These are phyloP conservation scores for Montipora capitata DNA, from an alignment of 92 coral and sea anemone genomes.

Conservation along the genomic window DNA sequence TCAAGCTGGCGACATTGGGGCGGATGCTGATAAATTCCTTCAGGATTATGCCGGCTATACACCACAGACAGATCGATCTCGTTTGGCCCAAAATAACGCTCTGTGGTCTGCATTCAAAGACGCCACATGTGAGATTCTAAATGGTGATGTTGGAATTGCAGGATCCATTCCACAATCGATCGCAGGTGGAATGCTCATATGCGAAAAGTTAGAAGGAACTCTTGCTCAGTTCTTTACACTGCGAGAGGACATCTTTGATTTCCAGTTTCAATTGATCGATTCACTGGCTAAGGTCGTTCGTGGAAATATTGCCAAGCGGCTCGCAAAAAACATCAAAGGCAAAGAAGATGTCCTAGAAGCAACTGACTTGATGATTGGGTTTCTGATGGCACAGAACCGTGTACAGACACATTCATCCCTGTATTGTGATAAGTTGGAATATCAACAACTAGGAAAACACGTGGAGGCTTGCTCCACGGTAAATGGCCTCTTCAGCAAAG, in stretches of 20 bases:
- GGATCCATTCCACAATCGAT: conserved; percentile 14
- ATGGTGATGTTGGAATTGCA: conserved; percentile 16
- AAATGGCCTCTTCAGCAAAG: conserved; percentile 21
- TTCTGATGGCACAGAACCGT: conserved; percentile 48
- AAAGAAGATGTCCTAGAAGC: conserved; percentile 14
- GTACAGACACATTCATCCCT: conserved; percentile 53
- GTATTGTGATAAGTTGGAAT: conserved; percentile 57
- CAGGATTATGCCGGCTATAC: conserved; percentile 66
- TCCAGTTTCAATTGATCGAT: conserved; percentile 76
- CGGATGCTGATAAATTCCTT: conserved; percentile 48
- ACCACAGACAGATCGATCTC: conserved; percentile 51
- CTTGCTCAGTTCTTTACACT: conserved; percentile 63
- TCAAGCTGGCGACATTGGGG: conserved; percentile 8
- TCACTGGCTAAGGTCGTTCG: conserved; percentile 65
- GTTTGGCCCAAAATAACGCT: conserved; percentile 36
- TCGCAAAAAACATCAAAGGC: conserved; percentile 12
- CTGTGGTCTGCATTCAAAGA: conserved; percentile 64
- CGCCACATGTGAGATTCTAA: conserved; percentile 52
- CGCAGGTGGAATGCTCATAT: conserved; percentile 36
- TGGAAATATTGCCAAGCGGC: conserved; percentile 53
- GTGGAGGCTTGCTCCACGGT: conserved; percentile 14
- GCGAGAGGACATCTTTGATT: conserved; percentile 73
- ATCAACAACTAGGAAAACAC: conserved; percentile 46
- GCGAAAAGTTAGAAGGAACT: conserved; percentile 75
- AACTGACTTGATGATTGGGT: conserved; percentile 48